Evolutionary conservation across 1,140 invertebrate genomes (phyloP).

Genomic region (Lepeophtheirus salmonis): DNA sequence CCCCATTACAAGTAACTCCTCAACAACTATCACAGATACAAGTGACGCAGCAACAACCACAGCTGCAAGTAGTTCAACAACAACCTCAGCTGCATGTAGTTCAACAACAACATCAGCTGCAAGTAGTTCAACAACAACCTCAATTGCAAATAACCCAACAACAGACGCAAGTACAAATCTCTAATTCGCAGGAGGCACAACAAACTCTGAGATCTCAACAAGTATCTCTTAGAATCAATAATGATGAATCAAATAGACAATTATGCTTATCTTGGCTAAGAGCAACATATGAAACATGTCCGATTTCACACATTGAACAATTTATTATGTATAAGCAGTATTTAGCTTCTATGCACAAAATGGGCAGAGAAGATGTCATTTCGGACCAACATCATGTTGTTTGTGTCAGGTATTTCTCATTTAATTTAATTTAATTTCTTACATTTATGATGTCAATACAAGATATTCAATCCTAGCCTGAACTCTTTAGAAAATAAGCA

Average conservation of each 20-base stretch:
- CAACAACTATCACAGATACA: not conserved
- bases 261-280: slow-evolving; percentile 16
- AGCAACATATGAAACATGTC: slow-evolving; percentile 14
- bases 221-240: slow-evolving; percentile 7
- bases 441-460: too few species aligned
- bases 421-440: not conserved
- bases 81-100: not conserved
- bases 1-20: not conserved
- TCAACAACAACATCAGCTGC: too few species aligned
- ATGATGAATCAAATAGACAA: slow-evolving; percentile 10
- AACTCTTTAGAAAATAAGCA: too few species aligned
- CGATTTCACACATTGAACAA: slow-evolving; percentile 12
- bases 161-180: too few species aligned
- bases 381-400: slow-evolving; percentile 14
- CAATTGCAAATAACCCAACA: not conserved
- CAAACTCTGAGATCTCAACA: not conserved
- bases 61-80: not conserved
- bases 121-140: not conserved
- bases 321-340: slow-evolving; percentile 19
- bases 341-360: slow-evolving; percentile 16
- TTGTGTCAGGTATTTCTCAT: slow-evolving; percentile 11
- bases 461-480: too few species aligned
- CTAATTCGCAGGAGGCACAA: not conserved
- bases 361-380: slow-evolving; percentile 17
- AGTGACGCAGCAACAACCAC: not conserved